Conservation (phyloP, 2,113 vertebrate species). For the Syrmaticus mikado region DNA sequence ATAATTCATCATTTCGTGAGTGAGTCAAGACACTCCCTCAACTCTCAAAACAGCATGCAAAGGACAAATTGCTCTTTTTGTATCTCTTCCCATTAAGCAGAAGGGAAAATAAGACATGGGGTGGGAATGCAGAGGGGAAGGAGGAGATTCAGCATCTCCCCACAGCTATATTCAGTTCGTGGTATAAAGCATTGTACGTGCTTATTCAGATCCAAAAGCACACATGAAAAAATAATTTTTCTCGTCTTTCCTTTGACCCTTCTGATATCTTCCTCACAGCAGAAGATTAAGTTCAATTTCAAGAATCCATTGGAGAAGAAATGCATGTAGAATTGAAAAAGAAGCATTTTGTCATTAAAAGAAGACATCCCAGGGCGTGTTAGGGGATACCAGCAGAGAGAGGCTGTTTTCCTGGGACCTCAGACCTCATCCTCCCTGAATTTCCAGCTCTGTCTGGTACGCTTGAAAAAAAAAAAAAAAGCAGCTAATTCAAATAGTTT, state of each 20-base stretch:
- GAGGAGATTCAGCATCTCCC: slow-evolving; percentile 14
- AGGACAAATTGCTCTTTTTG: slow-evolving; percentile 60
- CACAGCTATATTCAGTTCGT: not conserved
- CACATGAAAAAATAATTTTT: slow-evolving; percentile 45
- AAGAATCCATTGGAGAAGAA: slow-evolving; percentile 62
- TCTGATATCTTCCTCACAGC: slow-evolving; percentile 62
- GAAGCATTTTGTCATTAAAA: slow-evolving; percentile 63
- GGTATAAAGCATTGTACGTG: not conserved
- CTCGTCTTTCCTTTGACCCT: slow-evolving; percentile 61
- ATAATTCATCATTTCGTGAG: slow-evolving; percentile 21
- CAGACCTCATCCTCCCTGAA: slow-evolving; percentile 46
- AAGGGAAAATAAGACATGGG: not conserved
- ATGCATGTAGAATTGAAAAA: slow-evolving; percentile 66
- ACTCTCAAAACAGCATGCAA: slow-evolving; percentile 47
- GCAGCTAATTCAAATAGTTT: slow-evolving; percentile 74
- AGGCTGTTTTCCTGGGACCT: slow-evolving; percentile 35
- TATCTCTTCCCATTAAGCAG: slow-evolving; percentile 30
- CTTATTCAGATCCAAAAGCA: slow-evolving; percentile 15
- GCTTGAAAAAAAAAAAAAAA: slow-evolving; percentile 70
- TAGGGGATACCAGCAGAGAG: slow-evolving; percentile 43
- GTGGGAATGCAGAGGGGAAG: slow-evolving; percentile 1
- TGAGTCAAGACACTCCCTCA: slow-evolving; percentile 13
- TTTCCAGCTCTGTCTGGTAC: slow-evolving; percentile 61
- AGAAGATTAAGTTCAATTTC: slow-evolving; percentile 72
- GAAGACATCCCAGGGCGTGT: slow-evolving; percentile 10